Evolutionary conservation across 2,888 invertebrate species (phyloP), one percentile per base, ranked within the genome.

Genomic region (Carcina quercana): DNA sequence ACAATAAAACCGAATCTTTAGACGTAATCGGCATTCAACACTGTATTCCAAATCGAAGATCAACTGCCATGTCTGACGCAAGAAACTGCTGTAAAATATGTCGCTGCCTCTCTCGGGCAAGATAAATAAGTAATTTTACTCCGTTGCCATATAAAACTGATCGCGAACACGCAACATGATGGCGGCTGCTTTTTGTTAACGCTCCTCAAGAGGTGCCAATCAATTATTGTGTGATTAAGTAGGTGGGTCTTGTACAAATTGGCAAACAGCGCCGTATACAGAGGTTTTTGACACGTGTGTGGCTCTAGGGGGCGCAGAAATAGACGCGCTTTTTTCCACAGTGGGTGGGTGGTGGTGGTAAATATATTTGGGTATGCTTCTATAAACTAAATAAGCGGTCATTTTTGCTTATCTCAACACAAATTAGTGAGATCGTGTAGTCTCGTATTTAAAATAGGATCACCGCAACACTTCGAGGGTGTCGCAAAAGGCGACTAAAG

Each of bases 221-320:
- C 62, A 65, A 63, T 65, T 60, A 59, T 53, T 54, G 47, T 53
- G 50, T 65, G 58, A 66, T 61, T 60, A 63, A 67, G 54, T 58
- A 55, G 58, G 55, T 58, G 52, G 55, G 53, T 56, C 42, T 47
- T 53, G 43, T 52, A 59, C 59, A 63, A 68, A 70, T 67, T 69
- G 63, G 59, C 56, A 56, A n/a, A n/a, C n/a, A n/a, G n/a, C n/a
- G n/a, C n/a, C n/a, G n/a, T n/a, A n/a, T n/a, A n/a, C n/a, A n/a
- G n/a, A n/a, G n/a, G n/a, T n/a, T n/a, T n/a, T n/a, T n/a, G n/a
- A n/a, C n/a, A n/a, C n/a, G n/a, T n/a, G n/a, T n/a, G n/a, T n/a
- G n/a, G n/a, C n/a, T n/a, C n/a, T n/a, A n/a, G n/a, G n/a, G n/a
- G n/a, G n/a, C n/a, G n/a, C n/a, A n/a, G n/a, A n/a, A n/a, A n/a